phyloP scores from a whole-genome alignment of 2,113 vertebrate species.

The Bucco capensis region DNA sequence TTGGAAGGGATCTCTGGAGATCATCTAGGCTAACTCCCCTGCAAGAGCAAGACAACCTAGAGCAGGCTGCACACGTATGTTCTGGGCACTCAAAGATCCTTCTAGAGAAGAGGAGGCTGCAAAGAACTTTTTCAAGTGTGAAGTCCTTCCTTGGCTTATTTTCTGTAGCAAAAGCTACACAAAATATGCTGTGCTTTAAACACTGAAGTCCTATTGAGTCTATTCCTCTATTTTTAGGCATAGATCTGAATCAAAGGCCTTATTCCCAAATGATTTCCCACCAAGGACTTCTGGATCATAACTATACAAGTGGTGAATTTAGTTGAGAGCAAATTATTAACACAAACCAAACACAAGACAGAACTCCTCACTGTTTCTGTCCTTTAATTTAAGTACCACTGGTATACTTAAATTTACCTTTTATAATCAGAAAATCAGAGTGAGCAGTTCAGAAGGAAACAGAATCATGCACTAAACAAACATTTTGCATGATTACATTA shows the following conservation, averaged over 20 bases:
- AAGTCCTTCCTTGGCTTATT: too few species aligned
- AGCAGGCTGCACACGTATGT: too few species aligned
- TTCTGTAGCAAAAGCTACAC: too few species aligned
- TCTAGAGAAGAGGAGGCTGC: too few species aligned
- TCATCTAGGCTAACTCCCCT: too few species aligned
- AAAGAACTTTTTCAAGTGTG: too few species aligned
- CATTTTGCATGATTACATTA: background rate
- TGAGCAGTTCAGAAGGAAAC: background rate
- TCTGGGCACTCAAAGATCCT: too few species aligned
- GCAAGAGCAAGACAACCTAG: too few species aligned
- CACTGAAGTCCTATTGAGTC: background rate
- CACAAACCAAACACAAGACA: background rate
- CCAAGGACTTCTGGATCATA: background rate
- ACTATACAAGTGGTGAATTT: background rate
- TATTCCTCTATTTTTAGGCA: background rate
- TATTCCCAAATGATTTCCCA: background rate
- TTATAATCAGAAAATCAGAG: background rate
- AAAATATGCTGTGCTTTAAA: background rate
- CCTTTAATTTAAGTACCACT: background rate
- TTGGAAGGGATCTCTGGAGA: too few species aligned
- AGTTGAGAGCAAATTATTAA: background rate
- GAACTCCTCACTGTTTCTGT: background rate
- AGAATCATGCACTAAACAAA: background rate
- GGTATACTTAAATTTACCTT: background rate
- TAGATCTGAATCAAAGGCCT: background rate